Conservation (phyloP, 2,888 invertebrate genomes). For the Lepidocyrtoides sp. region DNA sequence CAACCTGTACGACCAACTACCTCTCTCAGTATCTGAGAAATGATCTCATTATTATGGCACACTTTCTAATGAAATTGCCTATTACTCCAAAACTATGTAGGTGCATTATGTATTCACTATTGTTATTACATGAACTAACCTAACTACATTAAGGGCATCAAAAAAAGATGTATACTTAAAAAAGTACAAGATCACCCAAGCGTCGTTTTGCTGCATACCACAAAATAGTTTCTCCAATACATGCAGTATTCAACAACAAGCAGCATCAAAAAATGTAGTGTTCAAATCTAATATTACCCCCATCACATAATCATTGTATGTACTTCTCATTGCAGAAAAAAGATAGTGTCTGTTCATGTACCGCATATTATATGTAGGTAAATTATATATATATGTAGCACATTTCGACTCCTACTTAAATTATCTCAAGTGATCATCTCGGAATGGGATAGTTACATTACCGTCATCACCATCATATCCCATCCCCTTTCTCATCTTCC, state of each 20-base stretch:
- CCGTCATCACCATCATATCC: slow-evolving; percentile 20
- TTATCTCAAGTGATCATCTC: slow-evolving; percentile 50
- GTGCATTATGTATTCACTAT: not conserved
- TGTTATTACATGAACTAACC: not conserved
- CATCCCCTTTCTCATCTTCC: not conserved
- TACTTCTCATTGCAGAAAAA: not conserved
- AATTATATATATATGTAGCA: not conserved
- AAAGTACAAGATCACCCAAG: not conserved
- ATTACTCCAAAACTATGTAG: not conserved
- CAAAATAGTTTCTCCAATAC: not conserved
- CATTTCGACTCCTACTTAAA: not conserved
- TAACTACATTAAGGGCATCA: not conserved
- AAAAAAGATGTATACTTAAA: not conserved
- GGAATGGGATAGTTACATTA: slow-evolving; percentile 27
- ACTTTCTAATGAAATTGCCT: slow-evolving; percentile 6
- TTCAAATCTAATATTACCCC: slow-evolving; percentile 13
- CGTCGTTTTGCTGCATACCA: not conserved
- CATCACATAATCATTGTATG: not conserved
- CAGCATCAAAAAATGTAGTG: not conserved
- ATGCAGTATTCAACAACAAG: slow-evolving; percentile 6
- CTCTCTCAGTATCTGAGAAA: not conserved
- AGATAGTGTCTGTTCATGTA: not conserved
- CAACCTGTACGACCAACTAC: not conserved
- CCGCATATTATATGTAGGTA: not conserved
- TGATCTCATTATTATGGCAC: slow-evolving; percentile 20